phyloP scores from a whole-genome alignment of 2,888 invertebrate genomes.

The Teleiodes luculella region DNA sequence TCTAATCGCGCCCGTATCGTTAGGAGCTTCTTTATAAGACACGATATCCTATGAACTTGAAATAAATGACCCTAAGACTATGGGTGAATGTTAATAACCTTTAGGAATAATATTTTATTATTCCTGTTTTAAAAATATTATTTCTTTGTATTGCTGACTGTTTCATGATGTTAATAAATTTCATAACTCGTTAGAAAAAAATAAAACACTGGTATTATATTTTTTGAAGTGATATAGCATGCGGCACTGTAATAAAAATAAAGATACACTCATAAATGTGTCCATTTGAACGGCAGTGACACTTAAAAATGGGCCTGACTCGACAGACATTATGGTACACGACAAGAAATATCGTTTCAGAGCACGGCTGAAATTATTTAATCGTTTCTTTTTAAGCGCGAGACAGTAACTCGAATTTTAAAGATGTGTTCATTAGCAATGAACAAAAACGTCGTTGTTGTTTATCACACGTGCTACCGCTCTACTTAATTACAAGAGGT shows the following conservation, averaged over 20 bases:
- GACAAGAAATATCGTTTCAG: conserved; percentile 10
- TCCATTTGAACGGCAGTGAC: conserved; percentile 12
- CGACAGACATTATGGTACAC: conserved; percentile 14
- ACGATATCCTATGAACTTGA: conserved; percentile 10
- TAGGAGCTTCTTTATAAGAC: conserved; percentile 21
- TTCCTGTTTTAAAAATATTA: conserved; percentile 21
- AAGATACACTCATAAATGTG: conserved; percentile 14
- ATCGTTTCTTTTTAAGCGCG: conserved; percentile 32
- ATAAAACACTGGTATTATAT: background rate
- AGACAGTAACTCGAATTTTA: conserved; percentile 23
- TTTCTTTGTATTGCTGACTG: conserved; percentile 22
- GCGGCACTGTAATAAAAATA: conserved; percentile 10
- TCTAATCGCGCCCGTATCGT: conserved; percentile 42
- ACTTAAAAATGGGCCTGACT: conserved; percentile 12
- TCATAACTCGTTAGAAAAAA: conserved; percentile 1
- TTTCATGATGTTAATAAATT: background rate
- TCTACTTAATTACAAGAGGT: conserved; percentile 22
- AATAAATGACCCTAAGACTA: conserved; percentile 22
- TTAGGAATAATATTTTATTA: conserved; percentile 26
- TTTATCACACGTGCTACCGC: conserved; percentile 9
- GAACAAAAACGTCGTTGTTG: conserved; percentile 27
- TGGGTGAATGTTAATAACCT: conserved; percentile 22
- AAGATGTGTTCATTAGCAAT: conserved; percentile 35
- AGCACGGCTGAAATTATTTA: conserved; percentile 18
- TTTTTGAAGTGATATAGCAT: background rate